Evolutionary conservation across 2,797 vertebrate species (phyloP).

Genomic region (Myotis daubentonii): DNA sequence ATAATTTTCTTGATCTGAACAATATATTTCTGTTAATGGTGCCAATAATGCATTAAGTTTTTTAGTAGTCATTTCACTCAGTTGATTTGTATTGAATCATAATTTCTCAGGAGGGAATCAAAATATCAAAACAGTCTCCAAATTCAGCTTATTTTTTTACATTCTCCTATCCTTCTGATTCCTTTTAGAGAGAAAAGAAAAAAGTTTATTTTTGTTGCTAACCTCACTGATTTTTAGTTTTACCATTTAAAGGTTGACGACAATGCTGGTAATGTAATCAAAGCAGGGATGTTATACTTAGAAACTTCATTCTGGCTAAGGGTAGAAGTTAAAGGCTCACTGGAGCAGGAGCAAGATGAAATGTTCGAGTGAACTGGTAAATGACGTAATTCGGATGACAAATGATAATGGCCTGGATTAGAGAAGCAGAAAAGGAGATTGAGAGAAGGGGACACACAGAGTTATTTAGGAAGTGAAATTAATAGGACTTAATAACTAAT

Average conservation of each 20-base stretch:
- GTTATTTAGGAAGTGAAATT: not conserved
- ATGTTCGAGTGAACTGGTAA: not conserved
- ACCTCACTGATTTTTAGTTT: slow-evolving; percentile 56
- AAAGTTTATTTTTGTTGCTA: slow-evolving; percentile 55
- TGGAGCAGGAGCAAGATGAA: not conserved
- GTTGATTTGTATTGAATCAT: slow-evolving; percentile 48
- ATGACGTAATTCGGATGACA: not conserved
- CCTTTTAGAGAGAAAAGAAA: slow-evolving; percentile 23
- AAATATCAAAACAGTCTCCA: slow-evolving; percentile 39
- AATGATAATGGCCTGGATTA: not conserved
- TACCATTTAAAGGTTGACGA: slow-evolving; percentile 30
- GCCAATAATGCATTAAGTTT: not conserved
- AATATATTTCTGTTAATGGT: not conserved
- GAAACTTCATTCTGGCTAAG: not conserved
- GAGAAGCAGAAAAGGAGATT: not conserved
- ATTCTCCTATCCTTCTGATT: slow-evolving; percentile 43
- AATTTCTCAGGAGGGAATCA: slow-evolving; percentile 48
- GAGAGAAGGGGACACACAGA: not conserved
- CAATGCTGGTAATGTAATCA: not conserved
- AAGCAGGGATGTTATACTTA: not conserved
- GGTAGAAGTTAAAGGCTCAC: not conserved
- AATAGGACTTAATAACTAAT: not conserved
- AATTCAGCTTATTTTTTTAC: not conserved
- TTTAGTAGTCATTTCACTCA: not conserved
- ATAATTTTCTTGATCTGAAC: slow-evolving; percentile 23